Evolutionary conservation across 2,888 invertebrate species (phyloP).

Genomic region (Argyresthia albistria): DNA sequence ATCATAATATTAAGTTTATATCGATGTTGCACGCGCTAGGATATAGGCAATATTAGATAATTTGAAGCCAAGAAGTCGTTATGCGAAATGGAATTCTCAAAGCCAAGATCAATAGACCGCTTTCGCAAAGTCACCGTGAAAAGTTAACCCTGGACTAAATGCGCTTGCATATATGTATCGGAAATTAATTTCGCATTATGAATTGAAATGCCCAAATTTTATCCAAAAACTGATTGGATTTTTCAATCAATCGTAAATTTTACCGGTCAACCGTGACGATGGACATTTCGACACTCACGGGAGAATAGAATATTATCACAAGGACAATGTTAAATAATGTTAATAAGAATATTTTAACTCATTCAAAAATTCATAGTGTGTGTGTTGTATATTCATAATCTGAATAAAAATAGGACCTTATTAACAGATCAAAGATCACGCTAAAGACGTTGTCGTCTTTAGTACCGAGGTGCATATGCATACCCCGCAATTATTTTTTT

Average conservation of each 20-base stretch:
- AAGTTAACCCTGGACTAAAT: not conserved
- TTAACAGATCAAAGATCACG: conserved; percentile 5
- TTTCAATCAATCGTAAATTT: conserved; percentile 51
- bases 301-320: conserved; percentile 22
- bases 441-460: conserved; percentile 7
- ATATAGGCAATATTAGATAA: not conserved
- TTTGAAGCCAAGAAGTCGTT: not conserved
- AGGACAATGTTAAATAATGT: too few species aligned
- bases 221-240: not conserved
- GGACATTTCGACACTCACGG: conserved; percentile 26
- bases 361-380: too few species aligned
- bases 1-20: not conserved
- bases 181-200: not conserved
- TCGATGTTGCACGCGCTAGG: not conserved
- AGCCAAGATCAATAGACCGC: not conserved
- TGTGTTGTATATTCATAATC: too few species aligned
- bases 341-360: too few species aligned
- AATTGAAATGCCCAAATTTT: not conserved
- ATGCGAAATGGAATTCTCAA: not conserved
- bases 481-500: conserved; percentile 57
- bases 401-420: too few species aligned
- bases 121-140: not conserved
- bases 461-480: conserved; percentile 12
- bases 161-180: not conserved
- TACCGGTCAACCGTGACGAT: conserved; percentile 34